Conservation (phyloP, 2,113 vertebrate species). For the Maylandia zebra region DNA sequence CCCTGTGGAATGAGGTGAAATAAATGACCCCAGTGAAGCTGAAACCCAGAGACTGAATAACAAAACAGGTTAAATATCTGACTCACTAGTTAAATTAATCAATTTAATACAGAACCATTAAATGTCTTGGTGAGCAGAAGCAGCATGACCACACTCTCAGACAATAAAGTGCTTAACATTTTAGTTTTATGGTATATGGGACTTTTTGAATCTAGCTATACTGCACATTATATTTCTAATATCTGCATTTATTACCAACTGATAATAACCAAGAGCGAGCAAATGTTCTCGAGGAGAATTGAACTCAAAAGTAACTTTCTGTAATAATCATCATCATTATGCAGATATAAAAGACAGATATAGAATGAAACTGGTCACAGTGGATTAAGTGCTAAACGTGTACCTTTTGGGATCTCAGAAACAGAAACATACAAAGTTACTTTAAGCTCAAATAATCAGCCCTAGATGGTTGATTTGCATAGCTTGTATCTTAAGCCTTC, state of each 20-base stretch:
- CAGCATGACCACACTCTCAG: background rate
- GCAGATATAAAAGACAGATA: background rate
- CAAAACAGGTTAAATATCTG: background rate
- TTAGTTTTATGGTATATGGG: background rate
- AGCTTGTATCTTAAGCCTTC: background rate
- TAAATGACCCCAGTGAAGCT: background rate
- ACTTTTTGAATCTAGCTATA: background rate
- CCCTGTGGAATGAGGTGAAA: constrained; percentile 16
- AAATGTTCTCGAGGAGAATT: background rate
- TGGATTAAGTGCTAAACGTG: background rate
- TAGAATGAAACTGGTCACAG: background rate
- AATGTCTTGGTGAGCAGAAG: background rate
- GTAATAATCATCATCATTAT: background rate
- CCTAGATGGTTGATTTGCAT: background rate
- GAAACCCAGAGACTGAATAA: background rate
- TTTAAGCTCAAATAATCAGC: background rate
- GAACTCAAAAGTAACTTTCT: background rate
- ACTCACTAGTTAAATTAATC: background rate
- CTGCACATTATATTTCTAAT: background rate
- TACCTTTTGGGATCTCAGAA: background rate
- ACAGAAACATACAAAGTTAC: background rate
- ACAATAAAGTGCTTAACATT: background rate
- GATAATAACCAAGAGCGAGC: background rate
- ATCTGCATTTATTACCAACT: background rate
- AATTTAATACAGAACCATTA: background rate